Evolutionary conservation across 2,888 invertebrate genomes (phyloP), one percentile per base, ranked within the genome.

Genomic region (Dasypolia templi): DNA sequence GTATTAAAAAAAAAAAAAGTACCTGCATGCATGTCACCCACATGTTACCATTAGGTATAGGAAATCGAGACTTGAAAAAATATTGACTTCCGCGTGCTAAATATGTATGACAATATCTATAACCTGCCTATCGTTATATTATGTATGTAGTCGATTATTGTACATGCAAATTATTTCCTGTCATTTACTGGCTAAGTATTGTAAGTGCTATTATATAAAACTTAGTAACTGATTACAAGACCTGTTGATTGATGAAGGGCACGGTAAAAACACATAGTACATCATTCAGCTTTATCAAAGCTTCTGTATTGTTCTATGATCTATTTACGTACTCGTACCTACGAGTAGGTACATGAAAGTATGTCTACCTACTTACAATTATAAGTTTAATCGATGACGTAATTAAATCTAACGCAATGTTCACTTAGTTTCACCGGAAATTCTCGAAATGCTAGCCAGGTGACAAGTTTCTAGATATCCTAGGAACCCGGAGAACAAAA

Each of bases 131-230:
- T 49, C 51, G 64, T 75, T 44, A 58, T 42, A 64, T 39, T 42
- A 75, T 58, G 22, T 42, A 49, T 35, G 51, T 64, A 62, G 49
- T 6, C 55, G 42, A 53, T 74, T 80, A 80, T 76, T 79, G 55
- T 75, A 66, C 72, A 75, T 76, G 61, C 42, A 75, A 76, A 86
- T 78, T 78, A 78, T 79, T 86, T 86, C 86, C 86, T 81, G 86
- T 75, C 72, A 86, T 75, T 82, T 62, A 71, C 61, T 12, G 56
- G 14, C 51, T 56, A 49, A 62, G 61, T 77, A 55, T 68, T 46
- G 53, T 29, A 66, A 55, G 49, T 71, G 49, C 65, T 51, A 68
- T 86, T 86, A 86, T 75, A 77, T 82, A 86, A 84, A 71, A 53
- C 61, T 65, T 59, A 53, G 61, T 78, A 67, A 70, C 66, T 68